Evolutionary conservation across 2,113 vertebrate species (phyloP).

Genomic region (Zingel zingel): DNA sequence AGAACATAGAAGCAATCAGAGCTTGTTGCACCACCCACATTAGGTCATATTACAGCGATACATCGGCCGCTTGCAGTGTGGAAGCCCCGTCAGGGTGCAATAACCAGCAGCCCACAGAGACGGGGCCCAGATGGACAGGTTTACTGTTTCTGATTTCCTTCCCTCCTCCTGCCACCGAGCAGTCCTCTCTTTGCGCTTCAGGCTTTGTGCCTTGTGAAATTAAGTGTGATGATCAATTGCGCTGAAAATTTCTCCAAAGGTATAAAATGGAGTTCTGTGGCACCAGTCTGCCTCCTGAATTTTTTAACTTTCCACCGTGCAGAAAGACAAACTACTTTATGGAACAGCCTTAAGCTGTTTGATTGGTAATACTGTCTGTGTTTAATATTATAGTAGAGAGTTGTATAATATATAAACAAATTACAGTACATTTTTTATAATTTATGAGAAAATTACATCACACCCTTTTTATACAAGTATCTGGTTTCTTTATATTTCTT

Average conservation of each 20-base stretch:
- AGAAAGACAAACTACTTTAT: slow-evolving; percentile 72
- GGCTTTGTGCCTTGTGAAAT: slow-evolving; percentile 71
- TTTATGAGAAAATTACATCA: slow-evolving; percentile 68
- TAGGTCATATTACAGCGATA: slow-evolving; percentile 60
- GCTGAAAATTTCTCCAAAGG: slow-evolving; percentile 71
- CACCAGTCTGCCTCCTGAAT: slow-evolving; percentile 63
- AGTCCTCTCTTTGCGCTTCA: slow-evolving; percentile 35
- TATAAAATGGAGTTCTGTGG: slow-evolving; percentile 74
- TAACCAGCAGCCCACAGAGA: slow-evolving; percentile 62
- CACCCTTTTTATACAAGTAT: slow-evolving; percentile 32
- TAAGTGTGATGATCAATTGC: slow-evolving; percentile 78
- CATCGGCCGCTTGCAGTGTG: slow-evolving; percentile 42
- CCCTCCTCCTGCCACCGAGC: slow-evolving; percentile 50
- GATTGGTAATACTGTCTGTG: slow-evolving; percentile 62
- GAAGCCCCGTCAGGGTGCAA: slow-evolving; percentile 54
- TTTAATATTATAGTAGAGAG: slow-evolving; percentile 64
- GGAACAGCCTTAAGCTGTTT: slow-evolving; percentile 61
- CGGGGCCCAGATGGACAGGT: slow-evolving; percentile 71
- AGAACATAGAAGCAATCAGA: slow-evolving; percentile 42
- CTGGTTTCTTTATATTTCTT: slow-evolving; percentile 3
- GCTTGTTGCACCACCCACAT: slow-evolving; percentile 53
- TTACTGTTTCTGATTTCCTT: slow-evolving; percentile 68
- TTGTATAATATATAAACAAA: slow-evolving; percentile 67
- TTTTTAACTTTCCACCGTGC: slow-evolving; percentile 63
- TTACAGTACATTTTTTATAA: slow-evolving; percentile 38